Percentiles rank a stretch among this genome's conserved stretches.
Evolutionary conservation across 2,797 vertebrate species (phyloP).

Genomic region (Rallus crepitans): DNA sequence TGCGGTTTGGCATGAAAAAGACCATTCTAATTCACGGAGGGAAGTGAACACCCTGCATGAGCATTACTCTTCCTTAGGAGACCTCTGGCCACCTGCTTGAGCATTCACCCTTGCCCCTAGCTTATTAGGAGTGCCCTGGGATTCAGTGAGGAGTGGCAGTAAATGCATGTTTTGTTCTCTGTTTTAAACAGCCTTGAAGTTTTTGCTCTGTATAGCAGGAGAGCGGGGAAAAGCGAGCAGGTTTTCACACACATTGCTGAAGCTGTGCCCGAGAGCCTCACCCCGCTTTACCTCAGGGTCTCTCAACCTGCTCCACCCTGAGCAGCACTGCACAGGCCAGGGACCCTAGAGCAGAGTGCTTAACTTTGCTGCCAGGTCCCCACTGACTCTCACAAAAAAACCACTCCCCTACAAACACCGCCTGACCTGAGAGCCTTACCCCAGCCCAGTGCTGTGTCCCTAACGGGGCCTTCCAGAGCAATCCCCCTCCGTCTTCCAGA

Average conservation of each 20-base stretch:
- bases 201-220: fast-evolving
- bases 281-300: background rate
- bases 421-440: fast-evolving
- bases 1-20: background rate
- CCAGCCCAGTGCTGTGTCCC: background rate
- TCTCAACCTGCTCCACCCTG: fast-evolving
- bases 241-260: fast-evolving
- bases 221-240: fast-evolving
- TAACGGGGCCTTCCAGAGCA: fast-evolving
- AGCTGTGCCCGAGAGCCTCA: fast-evolving
- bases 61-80: background rate
- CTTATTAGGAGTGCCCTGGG: background rate
- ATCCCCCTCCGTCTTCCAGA: fast-evolving
- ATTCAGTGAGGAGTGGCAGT: background rate
- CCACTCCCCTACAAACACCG: fast-evolving
- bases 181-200: background rate
- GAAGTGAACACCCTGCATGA: background rate
- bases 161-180: background rate
- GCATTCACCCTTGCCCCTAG: background rate
- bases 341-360: fast-evolving
- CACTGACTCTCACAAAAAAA: fast-evolving
- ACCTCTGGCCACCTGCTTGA: background rate
- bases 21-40: background rate
- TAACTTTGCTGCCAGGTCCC: background rate
- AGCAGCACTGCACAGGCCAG: background rate